These are phyloP conservation scores for Numida meleagris DNA, from an alignment of 2,113 vertebrate genomes.

Conservation along the genomic window DNA sequence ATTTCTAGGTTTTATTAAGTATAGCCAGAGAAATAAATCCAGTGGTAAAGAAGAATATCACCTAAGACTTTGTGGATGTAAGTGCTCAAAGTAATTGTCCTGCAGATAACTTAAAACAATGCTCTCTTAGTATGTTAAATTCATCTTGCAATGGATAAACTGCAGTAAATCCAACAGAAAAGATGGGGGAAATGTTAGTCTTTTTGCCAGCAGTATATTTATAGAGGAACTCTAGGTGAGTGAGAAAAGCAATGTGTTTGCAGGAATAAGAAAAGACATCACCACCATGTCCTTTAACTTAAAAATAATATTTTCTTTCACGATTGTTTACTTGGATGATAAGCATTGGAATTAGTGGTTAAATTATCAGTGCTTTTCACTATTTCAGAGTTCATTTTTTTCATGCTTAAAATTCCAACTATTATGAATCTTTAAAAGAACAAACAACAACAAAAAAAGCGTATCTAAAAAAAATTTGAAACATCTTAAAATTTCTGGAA, in stretches of 20 bases:
- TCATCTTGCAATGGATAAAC: not conserved
- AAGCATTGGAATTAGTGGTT: not conserved
- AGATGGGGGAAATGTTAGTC: not conserved
- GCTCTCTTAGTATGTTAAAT: not conserved
- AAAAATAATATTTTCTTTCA: not conserved
- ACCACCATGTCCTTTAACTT: not conserved
- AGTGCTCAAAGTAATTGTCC: not conserved
- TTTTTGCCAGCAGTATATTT: not conserved
- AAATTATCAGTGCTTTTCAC: not conserved
- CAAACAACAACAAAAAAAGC: not conserved
- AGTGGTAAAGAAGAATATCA: not conserved
- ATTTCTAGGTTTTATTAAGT: not conserved
- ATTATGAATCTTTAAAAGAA: not conserved
- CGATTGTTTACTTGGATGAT: not conserved
- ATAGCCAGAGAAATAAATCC: not conserved
- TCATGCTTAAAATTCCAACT: not conserved
- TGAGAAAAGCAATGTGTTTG: not conserved
- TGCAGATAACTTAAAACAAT: not conserved
- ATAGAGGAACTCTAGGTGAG: not conserved
- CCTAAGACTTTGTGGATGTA: not conserved
- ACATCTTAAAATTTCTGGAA: not conserved
- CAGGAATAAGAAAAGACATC: not conserved
- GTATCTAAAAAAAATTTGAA: not conserved
- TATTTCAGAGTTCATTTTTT: not conserved
- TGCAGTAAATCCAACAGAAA: not conserved